Percentiles rank a stretch among this genome's conserved stretches.
Evolutionary conservation across 2,888 invertebrate genomes (phyloP).

Genomic region (Ethmia dodecea): DNA sequence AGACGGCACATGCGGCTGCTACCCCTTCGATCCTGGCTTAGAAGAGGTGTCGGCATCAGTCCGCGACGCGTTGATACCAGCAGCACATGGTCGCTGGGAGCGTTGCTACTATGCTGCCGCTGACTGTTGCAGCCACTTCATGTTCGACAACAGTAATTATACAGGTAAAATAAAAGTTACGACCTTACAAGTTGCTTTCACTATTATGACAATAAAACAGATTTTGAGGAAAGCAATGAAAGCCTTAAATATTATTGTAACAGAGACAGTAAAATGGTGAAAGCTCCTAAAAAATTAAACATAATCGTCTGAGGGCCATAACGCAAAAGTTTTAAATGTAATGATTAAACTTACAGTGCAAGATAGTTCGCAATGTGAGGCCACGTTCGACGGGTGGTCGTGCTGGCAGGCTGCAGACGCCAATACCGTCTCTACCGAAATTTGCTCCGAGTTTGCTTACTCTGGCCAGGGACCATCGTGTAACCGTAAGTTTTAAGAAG

Average conservation of each 20-base stretch:
- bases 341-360: too few species aligned
- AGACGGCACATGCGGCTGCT: slow-evolving; percentile 64
- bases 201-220: too few species aligned
- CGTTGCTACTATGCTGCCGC: slow-evolving; percentile 56
- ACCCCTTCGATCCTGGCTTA: slow-evolving; percentile 60
- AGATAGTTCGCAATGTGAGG: slow-evolving; percentile 49
- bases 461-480: slow-evolving; percentile 73
- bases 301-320: too few species aligned
- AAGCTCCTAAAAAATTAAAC: too few species aligned
- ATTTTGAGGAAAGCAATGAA: too few species aligned
- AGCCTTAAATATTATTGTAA: too few species aligned
- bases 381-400: slow-evolving; percentile 81
- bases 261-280: too few species aligned
- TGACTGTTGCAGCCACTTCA: slow-evolving; percentile 58
- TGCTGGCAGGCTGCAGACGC: slow-evolving; percentile 72
- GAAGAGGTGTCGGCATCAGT: slow-evolving; percentile 49
- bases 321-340: too few species aligned
- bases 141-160: slow-evolving; percentile 30
- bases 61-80: slow-evolving; percentile 43
- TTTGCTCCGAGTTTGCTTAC: slow-evolving; percentile 79
- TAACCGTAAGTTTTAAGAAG: slow-evolving; percentile 72
- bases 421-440: slow-evolving; percentile 49
- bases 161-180: too few species aligned
- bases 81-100: slow-evolving; percentile 61
- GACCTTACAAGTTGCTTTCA: too few species aligned